Evolutionary conservation across 2,113 vertebrate species (phyloP).

Genomic region (Cryptomyrus ogoouensis): DNA sequence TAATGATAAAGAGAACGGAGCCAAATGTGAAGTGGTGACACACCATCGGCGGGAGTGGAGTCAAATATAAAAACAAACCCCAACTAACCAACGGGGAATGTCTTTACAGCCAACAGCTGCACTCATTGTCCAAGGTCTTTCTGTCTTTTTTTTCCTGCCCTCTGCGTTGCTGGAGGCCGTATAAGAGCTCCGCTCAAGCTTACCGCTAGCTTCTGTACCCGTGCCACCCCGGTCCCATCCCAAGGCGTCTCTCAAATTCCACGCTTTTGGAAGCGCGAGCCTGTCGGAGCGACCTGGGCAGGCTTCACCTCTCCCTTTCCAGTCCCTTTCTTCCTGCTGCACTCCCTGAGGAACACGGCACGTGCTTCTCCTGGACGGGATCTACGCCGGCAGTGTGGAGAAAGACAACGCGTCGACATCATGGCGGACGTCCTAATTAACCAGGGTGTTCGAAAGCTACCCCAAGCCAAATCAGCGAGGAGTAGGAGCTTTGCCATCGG

Average conservation of each 20-base stretch:
- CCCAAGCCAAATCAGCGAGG: not conserved
- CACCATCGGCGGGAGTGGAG: not conserved
- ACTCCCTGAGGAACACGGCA: not conserved
- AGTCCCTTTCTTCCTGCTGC: not conserved
- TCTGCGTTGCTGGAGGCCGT: not conserved
- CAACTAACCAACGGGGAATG: not conserved
- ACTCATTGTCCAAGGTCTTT: not conserved
- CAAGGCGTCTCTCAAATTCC: slow-evolving; percentile 15
- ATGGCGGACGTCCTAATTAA: not conserved
- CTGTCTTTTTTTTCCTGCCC: not conserved
- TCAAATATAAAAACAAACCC: not conserved
- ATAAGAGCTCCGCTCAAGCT: not conserved
- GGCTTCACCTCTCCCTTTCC: not conserved
- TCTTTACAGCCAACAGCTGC: slow-evolving; percentile 11
- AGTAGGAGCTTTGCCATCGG: not conserved
- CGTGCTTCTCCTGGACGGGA: not conserved
- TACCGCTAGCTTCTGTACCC: not conserved
- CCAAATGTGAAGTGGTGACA: not conserved
- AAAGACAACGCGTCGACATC: not conserved
- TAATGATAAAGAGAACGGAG: not conserved
- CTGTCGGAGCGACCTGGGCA: not conserved
- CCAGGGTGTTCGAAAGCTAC: not conserved
- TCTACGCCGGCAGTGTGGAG: not conserved
- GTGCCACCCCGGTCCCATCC: not conserved
- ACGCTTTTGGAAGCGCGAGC: not conserved